phyloP scores from a whole-genome alignment of 2,888 invertebrate genomes.

The Sclerodermus sp. region DNA sequence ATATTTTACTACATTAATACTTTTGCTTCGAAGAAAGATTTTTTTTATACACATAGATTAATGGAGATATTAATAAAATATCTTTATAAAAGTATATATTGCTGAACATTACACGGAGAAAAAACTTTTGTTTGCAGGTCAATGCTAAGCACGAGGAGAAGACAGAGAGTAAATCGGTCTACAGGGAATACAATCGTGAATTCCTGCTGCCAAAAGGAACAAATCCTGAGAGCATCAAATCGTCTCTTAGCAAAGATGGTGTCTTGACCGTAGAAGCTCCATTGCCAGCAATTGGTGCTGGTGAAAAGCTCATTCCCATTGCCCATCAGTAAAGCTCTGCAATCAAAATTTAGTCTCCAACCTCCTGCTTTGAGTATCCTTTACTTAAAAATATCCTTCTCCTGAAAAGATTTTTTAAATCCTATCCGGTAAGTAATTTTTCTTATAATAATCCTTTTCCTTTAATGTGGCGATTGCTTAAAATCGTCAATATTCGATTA shows the following conservation, averaged over 20 bases:
- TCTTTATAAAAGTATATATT: not conserved
- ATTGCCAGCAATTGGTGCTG: constrained; percentile 80
- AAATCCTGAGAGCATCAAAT: constrained; percentile 94
- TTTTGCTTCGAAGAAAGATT: no score
- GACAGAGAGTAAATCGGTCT: constrained; percentile 93
- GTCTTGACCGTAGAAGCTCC: constrained; percentile 97
- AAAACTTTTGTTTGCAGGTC: constrained; percentile 67
- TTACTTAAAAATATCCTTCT: not conserved
- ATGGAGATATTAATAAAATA: no score
- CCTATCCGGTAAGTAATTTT: no score
- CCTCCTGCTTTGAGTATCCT: constrained; percentile 6
- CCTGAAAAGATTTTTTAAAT: not conserved
- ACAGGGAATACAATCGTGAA: constrained; percentile 97
- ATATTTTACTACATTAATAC: no score
- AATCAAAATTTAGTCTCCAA: constrained; percentile 7
- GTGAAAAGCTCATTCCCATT: constrained; percentile 83
- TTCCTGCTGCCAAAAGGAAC: constrained; percentile 96
- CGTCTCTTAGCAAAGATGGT: constrained; percentile 94
- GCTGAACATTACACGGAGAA: not conserved
- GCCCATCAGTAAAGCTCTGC: constrained; percentile 62
- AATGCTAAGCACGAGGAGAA: constrained; percentile 99
- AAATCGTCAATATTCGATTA: no score
- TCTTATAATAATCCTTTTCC: not conserved
- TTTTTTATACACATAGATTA: no score
- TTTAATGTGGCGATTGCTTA: no score